These are phyloP conservation scores for Ochropacha duplaris DNA, from an alignment of 2,888 invertebrate genomes.

Conservation along the genomic window DNA sequence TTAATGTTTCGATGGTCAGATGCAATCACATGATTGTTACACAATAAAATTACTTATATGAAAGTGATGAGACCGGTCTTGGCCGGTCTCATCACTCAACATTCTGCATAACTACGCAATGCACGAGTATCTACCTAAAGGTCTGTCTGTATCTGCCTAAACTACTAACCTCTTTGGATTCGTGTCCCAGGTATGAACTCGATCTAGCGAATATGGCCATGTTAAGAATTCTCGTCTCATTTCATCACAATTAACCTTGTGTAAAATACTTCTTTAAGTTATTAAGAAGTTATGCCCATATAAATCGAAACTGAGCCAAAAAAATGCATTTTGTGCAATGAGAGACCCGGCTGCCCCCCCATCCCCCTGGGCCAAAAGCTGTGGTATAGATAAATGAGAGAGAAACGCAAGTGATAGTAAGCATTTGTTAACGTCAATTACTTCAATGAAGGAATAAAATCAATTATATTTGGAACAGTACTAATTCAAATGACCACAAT, in stretches of 20 bases:
- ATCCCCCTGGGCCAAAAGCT: no score
- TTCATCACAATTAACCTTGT: background rate
- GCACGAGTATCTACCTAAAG: background rate
- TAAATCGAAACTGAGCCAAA: no score
- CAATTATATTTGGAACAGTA: background rate
- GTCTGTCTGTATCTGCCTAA: background rate
- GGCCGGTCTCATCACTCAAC: no score
- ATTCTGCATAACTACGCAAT: slow-evolving; percentile 1
- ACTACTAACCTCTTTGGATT: background rate
- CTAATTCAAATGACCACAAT: slow-evolving; percentile 8
- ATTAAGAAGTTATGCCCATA: no score
- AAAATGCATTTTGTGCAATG: background rate
- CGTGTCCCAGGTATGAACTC: background rate
- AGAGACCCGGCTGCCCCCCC: no score
- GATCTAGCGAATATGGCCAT: background rate
- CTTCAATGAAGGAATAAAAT: no score
- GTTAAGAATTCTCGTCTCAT: background rate
- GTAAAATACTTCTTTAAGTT: background rate
- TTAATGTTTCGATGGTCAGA: slow-evolving; percentile 36
- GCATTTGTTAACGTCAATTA: no score
- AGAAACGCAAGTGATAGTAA: no score
- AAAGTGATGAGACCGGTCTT: slow-evolving; percentile 28
- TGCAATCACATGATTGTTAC: slow-evolving; percentile 31
- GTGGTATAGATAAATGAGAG: no score
- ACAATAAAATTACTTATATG: slow-evolving; percentile 23